Conservation (phyloP, 2,888 invertebrate species). For the Argynnis bischoffii region DNA sequence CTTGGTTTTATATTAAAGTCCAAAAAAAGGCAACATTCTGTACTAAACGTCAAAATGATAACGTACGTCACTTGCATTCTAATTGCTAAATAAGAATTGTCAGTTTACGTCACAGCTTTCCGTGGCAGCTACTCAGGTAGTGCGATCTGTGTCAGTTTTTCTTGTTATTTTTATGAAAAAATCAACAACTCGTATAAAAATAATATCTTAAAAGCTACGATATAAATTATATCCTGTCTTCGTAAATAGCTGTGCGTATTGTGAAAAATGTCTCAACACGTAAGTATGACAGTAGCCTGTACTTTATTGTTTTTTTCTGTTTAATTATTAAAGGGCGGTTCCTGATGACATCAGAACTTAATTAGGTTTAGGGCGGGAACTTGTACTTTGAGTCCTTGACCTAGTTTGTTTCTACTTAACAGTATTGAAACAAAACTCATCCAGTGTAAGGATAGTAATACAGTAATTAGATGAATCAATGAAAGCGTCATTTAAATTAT, state of each 20-base stretch:
- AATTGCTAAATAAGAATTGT: too few relatives aligned
- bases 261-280: constrained; percentile 27
- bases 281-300: constrained; percentile 20
- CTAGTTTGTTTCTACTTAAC: constrained; percentile 1
- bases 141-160: not conserved
- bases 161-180: constrained; percentile 3
- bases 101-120: constrained; percentile 6
- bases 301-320: constrained; percentile 1
- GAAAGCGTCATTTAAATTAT: not conserved
- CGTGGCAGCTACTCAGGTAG: not conserved
- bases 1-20: too few relatives aligned
- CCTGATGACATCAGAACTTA: constrained; percentile 48
- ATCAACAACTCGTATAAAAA: not conserved
- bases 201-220: not conserved
- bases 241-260: not conserved
- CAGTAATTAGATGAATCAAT: not conserved
- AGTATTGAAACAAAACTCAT: constrained; percentile 1
- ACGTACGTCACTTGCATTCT: too few relatives aligned
- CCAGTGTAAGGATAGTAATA: not conserved
- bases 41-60: too few relatives aligned
- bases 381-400: constrained; percentile 30
- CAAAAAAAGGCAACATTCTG: too few relatives aligned
- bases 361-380: constrained; percentile 41
- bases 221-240: not conserved
- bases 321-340: constrained; percentile 44